Conservation (phyloP, 2,888 invertebrate genomes). For the Brassicogethes aeneus region DNA sequence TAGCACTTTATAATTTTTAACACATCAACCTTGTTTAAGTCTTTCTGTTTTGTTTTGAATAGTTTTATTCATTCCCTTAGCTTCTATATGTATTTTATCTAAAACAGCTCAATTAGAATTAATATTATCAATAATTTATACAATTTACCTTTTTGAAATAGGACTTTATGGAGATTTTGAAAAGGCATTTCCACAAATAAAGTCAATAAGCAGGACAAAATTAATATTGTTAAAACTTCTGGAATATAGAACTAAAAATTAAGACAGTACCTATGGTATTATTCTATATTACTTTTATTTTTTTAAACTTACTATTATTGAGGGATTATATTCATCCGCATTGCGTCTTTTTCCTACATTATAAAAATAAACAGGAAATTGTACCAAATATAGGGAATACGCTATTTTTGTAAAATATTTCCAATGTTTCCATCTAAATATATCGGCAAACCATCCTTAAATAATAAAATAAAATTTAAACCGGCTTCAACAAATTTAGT, state of each 20-base stretch:
- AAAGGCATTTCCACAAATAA: constrained; percentile 52
- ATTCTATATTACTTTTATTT: no score
- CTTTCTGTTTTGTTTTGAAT: no score
- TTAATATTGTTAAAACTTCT: constrained; percentile 37
- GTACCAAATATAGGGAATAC: constrained; percentile 52
- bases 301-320: constrained; percentile 46
- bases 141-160: constrained; percentile 10
- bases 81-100: no score
- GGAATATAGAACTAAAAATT: no score
- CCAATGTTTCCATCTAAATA: constrained; percentile 47
- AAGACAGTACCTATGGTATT: no score
- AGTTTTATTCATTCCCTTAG: no score
- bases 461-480: constrained; percentile 5
- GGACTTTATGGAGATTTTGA: constrained; percentile 47
- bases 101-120: no score
- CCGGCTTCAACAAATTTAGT: constrained; percentile 1
- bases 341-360: constrained; percentile 50
- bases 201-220: constrained; percentile 45
- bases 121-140: no score
- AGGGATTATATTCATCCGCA: constrained; percentile 43
- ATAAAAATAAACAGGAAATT: constrained; percentile 57
- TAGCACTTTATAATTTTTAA: no score
- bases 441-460: constrained; percentile 41
- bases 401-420: constrained; percentile 51
- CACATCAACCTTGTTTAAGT: no score